Evolutionary conservation across 2,113 vertebrate genomes (phyloP).

Genomic region (Piaya cayana): DNA sequence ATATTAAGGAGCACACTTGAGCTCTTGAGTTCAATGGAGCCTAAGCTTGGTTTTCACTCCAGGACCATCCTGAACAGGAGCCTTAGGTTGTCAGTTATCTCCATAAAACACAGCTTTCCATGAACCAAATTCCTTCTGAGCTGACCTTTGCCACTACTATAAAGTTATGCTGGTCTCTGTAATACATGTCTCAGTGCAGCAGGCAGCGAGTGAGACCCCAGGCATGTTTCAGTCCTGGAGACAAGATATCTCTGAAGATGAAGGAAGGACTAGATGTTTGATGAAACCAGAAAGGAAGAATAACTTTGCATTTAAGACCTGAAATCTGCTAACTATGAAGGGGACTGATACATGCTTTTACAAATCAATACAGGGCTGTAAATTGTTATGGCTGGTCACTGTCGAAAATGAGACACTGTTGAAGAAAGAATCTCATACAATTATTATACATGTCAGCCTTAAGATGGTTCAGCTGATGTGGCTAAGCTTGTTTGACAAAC

Average conservation of each 20-base stretch:
- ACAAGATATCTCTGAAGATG: neutral
- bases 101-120: neutral
- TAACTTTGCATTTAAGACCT: neutral
- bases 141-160: neutral
- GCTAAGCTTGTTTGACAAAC: neutral
- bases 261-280: neutral
- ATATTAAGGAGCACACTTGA: neutral
- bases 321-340: neutral
- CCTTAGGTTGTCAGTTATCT: neutral
- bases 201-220: fast-evolving
- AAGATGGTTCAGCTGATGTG: neutral
- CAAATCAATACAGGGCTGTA: neutral
- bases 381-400: neutral
- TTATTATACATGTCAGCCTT: neutral
- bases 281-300: neutral
- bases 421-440: neutral
- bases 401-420: neutral
- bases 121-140: neutral
- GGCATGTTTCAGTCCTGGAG: neutral
- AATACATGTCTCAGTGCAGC: neutral
- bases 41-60: neutral
- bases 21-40: neutral
- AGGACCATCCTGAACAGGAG: neutral
- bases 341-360: neutral
- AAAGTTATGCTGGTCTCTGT: neutral